These are phyloP conservation scores for Sorex araneus DNA, from an alignment of 2,113 vertebrate species.

Conservation along the genomic window DNA sequence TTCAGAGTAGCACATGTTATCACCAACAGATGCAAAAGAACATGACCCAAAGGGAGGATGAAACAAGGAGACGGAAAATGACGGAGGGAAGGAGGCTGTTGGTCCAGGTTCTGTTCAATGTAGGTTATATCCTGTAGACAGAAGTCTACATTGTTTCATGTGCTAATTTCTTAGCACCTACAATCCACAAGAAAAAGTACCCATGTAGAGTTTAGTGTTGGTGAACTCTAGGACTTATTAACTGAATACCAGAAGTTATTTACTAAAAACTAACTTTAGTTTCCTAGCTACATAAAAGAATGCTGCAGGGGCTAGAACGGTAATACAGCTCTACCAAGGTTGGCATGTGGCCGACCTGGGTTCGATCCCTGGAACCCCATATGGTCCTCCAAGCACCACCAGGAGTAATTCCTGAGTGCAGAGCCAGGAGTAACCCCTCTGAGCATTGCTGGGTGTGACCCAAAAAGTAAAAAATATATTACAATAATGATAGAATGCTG, in stretches of 20 bases:
- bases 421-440: too few species aligned
- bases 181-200: constrained; percentile 72
- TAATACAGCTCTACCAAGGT: too few species aligned
- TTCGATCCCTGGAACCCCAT: too few species aligned
- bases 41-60: neutral
- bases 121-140: neutral
- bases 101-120: constrained; percentile 38
- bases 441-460: too few species aligned
- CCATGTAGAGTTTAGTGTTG: constrained; percentile 80
- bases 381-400: too few species aligned
- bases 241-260: constrained; percentile 74
- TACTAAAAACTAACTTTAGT: constrained; percentile 67
- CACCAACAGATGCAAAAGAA: neutral
- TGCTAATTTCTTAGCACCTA: constrained; percentile 78
- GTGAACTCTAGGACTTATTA: constrained; percentile 67
- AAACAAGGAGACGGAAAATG: neutral
- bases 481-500: neutral
- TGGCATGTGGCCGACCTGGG: too few species aligned
- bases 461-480: too few species aligned
- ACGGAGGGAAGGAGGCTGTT: constrained; percentile 30
- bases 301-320: neutral
- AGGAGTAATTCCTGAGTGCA: too few species aligned
- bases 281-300: constrained; percentile 20
- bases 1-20: neutral
- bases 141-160: neutral